Evolutionary conservation across 2,888 invertebrate genomes (phyloP).

Genomic region (Clepsis dumicolana): DNA sequence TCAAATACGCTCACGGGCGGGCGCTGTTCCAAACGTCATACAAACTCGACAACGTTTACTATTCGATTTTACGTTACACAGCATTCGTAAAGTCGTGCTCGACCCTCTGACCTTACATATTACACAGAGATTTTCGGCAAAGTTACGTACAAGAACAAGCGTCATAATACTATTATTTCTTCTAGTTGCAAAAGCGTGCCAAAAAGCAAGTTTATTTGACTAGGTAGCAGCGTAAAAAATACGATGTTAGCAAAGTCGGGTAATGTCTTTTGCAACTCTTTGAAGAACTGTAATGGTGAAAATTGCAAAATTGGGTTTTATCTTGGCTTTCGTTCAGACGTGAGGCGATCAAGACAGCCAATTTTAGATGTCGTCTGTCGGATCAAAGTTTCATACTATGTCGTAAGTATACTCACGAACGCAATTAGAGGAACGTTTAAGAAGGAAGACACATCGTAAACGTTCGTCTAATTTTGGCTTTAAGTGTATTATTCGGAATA

Average conservation of each 20-base stretch:
- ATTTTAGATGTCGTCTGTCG: background rate
- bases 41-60: no score
- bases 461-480: no score
- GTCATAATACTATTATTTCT: background rate
- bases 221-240: constrained; percentile 4
- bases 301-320: constrained; percentile 6
- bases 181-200: constrained; percentile 4
- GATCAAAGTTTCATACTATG: constrained; percentile 3
- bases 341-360: background rate
- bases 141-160: constrained; percentile 17
- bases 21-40: no score
- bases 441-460: no score
- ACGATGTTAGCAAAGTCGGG: constrained; percentile 7
- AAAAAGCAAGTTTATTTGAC: constrained; percentile 20
- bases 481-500: background rate
- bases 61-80: no score
- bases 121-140: constrained; percentile 11
- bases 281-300: constrained; percentile 4
- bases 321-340: constrained; percentile 20
- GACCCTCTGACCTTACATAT: constrained; percentile 21
- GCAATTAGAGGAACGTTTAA: no score
- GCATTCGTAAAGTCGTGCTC: no score
- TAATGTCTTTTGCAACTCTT: constrained; percentile 20
- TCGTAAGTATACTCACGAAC: no score
- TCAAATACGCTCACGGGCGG: no score